Evolutionary conservation across 1,140 invertebrate species (phyloP).

Genomic region (Halesus radiatus): DNA sequence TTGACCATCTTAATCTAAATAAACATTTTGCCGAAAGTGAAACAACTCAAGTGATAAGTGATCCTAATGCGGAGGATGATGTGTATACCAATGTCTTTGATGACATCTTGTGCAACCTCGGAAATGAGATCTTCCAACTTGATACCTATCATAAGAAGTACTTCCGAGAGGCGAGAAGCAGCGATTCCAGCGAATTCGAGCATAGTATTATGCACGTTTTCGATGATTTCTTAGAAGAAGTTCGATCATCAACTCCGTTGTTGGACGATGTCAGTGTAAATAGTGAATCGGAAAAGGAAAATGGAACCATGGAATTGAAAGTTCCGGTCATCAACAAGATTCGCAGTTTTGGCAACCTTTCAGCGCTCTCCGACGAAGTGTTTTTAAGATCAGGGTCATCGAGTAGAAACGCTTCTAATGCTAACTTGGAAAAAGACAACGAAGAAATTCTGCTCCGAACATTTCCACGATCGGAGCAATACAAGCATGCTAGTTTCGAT

Average conservation of each 20-base stretch:
- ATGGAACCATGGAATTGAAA: slow-evolving; percentile 53
- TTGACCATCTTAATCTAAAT: not conserved
- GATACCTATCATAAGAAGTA: slow-evolving; percentile 66
- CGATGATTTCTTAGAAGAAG: slow-evolving; percentile 59
- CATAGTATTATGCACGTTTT: slow-evolving; percentile 63
- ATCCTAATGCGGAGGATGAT: slow-evolving; percentile 2
- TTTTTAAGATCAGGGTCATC: slow-evolving; percentile 43
- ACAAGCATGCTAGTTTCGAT: slow-evolving; percentile 60
- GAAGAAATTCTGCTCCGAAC: slow-evolving; percentile 31
- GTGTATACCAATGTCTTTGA: slow-evolving; percentile 61
- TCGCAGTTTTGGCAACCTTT: slow-evolving; percentile 50
- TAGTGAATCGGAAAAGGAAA: not conserved
- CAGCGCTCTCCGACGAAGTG: slow-evolving; percentile 52
- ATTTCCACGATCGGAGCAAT: slow-evolving; percentile 52
- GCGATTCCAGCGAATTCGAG: slow-evolving; percentile 61
- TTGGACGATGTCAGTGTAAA: slow-evolving; percentile 42
- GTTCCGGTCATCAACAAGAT: slow-evolving; percentile 53
- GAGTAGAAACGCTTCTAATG: slow-evolving; percentile 45
- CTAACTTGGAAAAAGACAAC: slow-evolving; percentile 52
- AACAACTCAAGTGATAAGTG: not conserved
- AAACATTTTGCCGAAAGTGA: not conserved
- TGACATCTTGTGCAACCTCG: slow-evolving; percentile 66
- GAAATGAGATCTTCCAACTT: slow-evolving; percentile 67
- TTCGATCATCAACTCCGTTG: slow-evolving; percentile 57
- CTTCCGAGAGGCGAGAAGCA: slow-evolving; percentile 59